phyloP scores from a whole-genome alignment of 2,888 invertebrate genomes.

The Kryphioiulus occultus region DNA sequence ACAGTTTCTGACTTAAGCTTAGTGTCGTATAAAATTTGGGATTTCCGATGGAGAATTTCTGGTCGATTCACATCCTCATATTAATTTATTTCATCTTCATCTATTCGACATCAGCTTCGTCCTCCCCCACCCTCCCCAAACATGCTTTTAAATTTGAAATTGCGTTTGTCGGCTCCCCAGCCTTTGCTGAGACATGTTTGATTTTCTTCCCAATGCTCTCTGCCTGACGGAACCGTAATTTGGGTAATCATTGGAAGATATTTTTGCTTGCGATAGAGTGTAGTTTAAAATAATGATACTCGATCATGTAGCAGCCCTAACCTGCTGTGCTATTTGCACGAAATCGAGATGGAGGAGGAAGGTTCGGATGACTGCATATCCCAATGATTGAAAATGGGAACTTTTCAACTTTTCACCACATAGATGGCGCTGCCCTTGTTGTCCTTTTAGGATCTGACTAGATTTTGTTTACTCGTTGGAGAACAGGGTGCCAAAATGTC shows the following conservation, averaged over 20 bases:
- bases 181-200: neutral
- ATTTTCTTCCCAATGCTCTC: neutral
- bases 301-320: neutral
- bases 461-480: neutral
- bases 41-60: too few species aligned
- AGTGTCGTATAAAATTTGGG: too few species aligned
- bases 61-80: too few species aligned
- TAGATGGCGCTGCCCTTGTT: neutral
- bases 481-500: neutral
- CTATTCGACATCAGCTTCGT: neutral
- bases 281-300: slow-evolving; percentile 33
- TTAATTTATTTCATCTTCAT: slow-evolving; percentile 33
- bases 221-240: slow-evolving; percentile 18
- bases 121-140: neutral
- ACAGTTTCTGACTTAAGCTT: too few species aligned
- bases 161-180: neutral
- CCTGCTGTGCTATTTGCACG: neutral
- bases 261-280: neutral
- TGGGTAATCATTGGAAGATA: slow-evolving; percentile 19
- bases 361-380: neutral
- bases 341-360: neutral
- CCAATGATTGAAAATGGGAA: neutral
- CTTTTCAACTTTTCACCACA: neutral
- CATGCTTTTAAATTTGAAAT: neutral
- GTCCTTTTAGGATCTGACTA: neutral